Base-by-base conservation (phyloP, 2,797 vertebrate species). In the Sphenopsis melanotis region DNA sequence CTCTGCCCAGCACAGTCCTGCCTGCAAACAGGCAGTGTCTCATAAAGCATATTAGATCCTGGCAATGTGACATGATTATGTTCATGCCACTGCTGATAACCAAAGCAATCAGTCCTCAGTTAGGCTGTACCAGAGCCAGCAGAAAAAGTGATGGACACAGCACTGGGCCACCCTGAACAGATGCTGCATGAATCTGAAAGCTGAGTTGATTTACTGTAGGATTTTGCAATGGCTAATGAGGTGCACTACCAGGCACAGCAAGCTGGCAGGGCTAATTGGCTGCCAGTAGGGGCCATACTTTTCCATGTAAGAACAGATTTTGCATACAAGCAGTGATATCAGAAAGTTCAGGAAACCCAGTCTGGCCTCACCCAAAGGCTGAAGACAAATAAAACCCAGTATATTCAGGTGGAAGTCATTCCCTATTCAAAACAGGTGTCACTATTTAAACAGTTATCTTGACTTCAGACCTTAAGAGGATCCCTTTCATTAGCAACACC, bases 191-290 rank as follows among this genome's bases (percentile, higher is more conserved):
- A 53, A 87, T 68, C 75, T 92, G 75, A 94, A 96, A 76, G 69
- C 57, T 82, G 75, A 93, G 50, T 24, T 90, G 93, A 96, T 95
- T 77, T 90, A 85, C 78, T 80, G 85, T 12, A 64, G 80, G 64
- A 93, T 94, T 93, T 89, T 83, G 80, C 93, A 95, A 94, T 46
- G 72, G 87, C 57, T 96, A 94, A 96, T 94, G 94, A 95, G 81
- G 64, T 95, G 66, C 57, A 65, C 78, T 82, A 71, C 81, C 82
- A 86, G 84, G 53, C 83, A 90, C 63, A 91, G 93, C 72, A 95
- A 91, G 57, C 89, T 92, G 94, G 87, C 90, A 92, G 57, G 90
- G 72, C 81, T 97, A 93, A 93, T 47, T 46, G 19, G 55, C 72
- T 86, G 85, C 76, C 92, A 95, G 80, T 91, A 96, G 60, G 42